Conservation (phyloP, 2,888 invertebrate genomes). For the Frankliniella intonsa region DNA sequence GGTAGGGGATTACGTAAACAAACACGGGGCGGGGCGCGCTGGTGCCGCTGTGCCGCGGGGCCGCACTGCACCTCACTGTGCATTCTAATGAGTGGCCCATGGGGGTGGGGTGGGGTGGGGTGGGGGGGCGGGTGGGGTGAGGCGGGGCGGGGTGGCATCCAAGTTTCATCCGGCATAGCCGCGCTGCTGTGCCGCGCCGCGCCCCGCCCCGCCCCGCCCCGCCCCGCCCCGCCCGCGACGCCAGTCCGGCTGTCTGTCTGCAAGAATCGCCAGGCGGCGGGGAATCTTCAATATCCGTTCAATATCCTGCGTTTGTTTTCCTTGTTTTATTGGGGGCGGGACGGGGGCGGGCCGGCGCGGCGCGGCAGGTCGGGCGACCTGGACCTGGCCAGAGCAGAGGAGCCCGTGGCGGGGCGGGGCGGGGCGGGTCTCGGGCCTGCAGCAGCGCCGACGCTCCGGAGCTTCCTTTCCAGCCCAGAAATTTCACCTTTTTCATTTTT, state of each 20-base stretch:
- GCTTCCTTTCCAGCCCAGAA: too few species aligned
- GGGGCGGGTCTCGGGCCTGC: too few species aligned
- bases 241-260: neutral
- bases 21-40: neutral
- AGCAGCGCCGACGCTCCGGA: too few species aligned
- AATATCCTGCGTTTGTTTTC: neutral
- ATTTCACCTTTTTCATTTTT: too few species aligned
- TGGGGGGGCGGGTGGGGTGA: neutral
- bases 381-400: too few species aligned
- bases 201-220: neutral
- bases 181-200: neutral
- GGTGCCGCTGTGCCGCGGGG: neutral
- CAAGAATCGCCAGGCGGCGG: neutral
- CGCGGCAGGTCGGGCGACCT: too few species aligned
- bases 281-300: neutral
- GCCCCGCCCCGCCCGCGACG: neutral
- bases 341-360: neutral
- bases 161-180: neutral
- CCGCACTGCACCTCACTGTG: neutral
- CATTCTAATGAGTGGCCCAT: neutral
- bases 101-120: neutral
- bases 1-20: slow-evolving; percentile 5
- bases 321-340: neutral
- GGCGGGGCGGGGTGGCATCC: neutral
- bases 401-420: too few species aligned